These are phyloP conservation scores for Australoheros facetus DNA, from an alignment of 2,797 vertebrate species.

Conservation along the genomic window DNA sequence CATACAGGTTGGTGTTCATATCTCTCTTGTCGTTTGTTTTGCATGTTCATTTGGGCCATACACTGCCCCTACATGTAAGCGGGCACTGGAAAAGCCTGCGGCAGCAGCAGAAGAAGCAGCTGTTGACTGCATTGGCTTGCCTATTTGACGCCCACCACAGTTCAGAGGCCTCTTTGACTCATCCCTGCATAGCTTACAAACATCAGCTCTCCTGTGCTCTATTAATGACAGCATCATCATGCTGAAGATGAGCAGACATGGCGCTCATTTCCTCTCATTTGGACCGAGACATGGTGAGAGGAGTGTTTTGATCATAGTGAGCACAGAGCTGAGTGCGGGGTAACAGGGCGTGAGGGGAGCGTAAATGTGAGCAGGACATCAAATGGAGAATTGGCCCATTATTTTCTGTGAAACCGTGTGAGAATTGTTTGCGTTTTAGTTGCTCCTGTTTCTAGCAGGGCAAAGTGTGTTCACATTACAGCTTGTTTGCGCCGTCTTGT, in stretches of 20 bases:
- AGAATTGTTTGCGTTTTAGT: background rate
- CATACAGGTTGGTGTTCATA: background rate
- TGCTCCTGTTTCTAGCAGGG: background rate
- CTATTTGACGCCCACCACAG: constrained; percentile 65
- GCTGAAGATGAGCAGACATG: constrained; percentile 53
- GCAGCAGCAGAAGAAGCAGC: constrained; percentile 39
- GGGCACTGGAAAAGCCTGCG: constrained; percentile 42
- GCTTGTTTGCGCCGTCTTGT: background rate
- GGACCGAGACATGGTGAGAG: constrained; percentile 44
- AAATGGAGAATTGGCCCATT: constrained; percentile 24
- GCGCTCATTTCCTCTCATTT: constrained; percentile 71
- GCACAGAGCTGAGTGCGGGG: constrained; percentile 21
- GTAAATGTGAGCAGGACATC: background rate
- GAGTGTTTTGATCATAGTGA: constrained; percentile 52
- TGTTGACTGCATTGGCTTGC: constrained; percentile 46
- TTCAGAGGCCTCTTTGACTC: constrained; percentile 74
- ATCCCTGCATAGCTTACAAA: constrained; percentile 51
- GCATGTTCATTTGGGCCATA: background rate
- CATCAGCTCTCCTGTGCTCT: constrained; percentile 46
- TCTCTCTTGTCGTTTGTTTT: background rate
- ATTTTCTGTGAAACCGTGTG: constrained; percentile 7
- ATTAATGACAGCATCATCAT: constrained; percentile 67
- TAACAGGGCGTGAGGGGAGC: constrained; percentile 15
- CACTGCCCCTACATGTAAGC: constrained; percentile 32
- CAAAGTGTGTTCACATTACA: background rate